Base-by-base conservation (phyloP, 2,113 vertebrate genomes). In the Corythornis cristatus region DNA sequence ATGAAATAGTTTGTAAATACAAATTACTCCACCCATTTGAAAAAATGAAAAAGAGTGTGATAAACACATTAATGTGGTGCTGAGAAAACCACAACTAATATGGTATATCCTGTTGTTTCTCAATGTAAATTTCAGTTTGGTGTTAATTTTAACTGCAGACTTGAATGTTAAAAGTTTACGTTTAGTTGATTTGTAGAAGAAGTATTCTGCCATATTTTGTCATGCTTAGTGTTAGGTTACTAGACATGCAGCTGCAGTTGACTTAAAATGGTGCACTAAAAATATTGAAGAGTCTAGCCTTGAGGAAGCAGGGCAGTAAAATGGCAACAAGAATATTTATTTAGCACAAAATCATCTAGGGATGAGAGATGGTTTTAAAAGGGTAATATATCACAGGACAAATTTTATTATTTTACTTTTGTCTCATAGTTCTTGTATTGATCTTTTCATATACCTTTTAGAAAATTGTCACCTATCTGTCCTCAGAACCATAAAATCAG, bases 371-470 rank as follows among this genome's bases (percentile, higher is more conserved):
- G 78, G 58, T 89, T 96, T 73, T 22, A 20, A 46, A 83, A 93
- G 61, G 7, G 8, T 64, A n/a, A 80, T 86, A 51, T 72, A 68
- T 93, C 73, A 68, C 42, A 72, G 70, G 51, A 42, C 42, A 82
- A 65, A 45, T 75, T 90, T 88, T 79, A 84, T 85, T 84, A 29
- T 40, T 53, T 73, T 86, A 40, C 65, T 90, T 91, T 79, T 92
- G 66, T 65, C 50, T 75, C 75, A 89, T 91, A 82, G 85, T 90
- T 65, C 75, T 82, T 90, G 75, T 90, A 70, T 93, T 95, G 93
- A 93, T 93, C 80, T 89, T 76, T 78, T 77, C 64, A 61, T 83
- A 62, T 53, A 62, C 11, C 6, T 78, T 88, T 74, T 80, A 68
- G 62, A 66, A 74, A 90, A 91, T 58, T 66, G 71, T 65, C 76